Evolutionary conservation across 2,797 vertebrate genomes (phyloP).

Genomic region (Carapus acus): DNA sequence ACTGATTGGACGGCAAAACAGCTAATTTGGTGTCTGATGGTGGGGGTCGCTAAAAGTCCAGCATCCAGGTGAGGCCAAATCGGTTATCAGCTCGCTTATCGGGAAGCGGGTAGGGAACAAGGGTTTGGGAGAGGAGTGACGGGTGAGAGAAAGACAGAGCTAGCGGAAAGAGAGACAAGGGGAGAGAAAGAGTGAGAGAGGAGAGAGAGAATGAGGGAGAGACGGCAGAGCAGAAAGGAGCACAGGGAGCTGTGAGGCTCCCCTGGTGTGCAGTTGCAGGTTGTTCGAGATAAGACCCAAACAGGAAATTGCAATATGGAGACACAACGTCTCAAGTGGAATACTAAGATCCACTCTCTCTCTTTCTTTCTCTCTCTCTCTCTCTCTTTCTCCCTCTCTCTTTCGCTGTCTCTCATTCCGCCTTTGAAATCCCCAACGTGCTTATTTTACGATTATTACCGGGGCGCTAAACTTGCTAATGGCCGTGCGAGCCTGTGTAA

Average conservation of each 20-base stretch:
- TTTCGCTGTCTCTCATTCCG: slow-evolving; percentile 15
- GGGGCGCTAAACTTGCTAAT: slow-evolving; percentile 32
- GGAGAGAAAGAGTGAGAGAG: not conserved
- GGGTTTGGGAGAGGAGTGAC: not conserved
- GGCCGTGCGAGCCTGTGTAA: slow-evolving; percentile 37
- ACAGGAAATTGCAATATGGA: slow-evolving; percentile 64
- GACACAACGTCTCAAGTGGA: slow-evolving; percentile 52
- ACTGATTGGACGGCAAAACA: slow-evolving; percentile 1
- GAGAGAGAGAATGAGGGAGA: slow-evolving; percentile 23
- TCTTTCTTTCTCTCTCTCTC: slow-evolving; percentile 1
- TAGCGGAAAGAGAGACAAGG: not conserved
- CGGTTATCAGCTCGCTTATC: slow-evolving; percentile 53
- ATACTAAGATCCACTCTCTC: slow-evolving; percentile 53
- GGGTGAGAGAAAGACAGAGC: slow-evolving; percentile 1
- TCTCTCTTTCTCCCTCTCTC: not conserved
- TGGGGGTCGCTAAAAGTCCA: slow-evolving; percentile 47
- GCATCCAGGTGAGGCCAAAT: slow-evolving; percentile 37
- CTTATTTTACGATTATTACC: slow-evolving; percentile 35
- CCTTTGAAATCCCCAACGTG: slow-evolving; percentile 29
- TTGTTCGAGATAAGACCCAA: slow-evolving; percentile 59
- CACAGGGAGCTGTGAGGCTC: slow-evolving; percentile 36
- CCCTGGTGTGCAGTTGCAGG: slow-evolving; percentile 51
- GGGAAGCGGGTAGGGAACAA: slow-evolving; percentile 32
- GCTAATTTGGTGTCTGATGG: slow-evolving; percentile 32
- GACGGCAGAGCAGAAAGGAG: slow-evolving; percentile 45